A percentile compares a stretch with the other conserved stretches of the same genome.
Evolutionary conservation across 2,797 vertebrate species (phyloP).

Genomic region (Coluber constrictor): DNA sequence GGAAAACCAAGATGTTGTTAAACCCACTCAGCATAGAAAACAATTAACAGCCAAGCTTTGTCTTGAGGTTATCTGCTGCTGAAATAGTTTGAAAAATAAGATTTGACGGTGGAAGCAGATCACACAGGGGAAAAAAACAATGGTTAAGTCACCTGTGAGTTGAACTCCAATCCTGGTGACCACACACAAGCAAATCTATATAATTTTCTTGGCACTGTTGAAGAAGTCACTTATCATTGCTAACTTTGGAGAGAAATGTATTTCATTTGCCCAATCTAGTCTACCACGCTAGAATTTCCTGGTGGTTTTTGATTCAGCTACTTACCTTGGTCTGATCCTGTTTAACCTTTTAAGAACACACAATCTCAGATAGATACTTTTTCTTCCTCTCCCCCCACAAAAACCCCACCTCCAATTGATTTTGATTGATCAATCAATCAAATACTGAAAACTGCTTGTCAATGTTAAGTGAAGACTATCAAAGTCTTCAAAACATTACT

Average conservation of each 20-base stretch:
- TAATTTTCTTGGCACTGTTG: background rate
- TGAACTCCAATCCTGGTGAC: background rate
- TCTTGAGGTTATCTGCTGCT: constrained; percentile 21
- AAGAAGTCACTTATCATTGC: background rate
- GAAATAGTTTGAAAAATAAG: background rate
- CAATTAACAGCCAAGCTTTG: constrained; percentile 33
- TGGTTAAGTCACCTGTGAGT: background rate
- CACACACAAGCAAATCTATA: background rate
- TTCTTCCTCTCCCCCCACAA: background rate
- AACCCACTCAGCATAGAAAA: constrained; percentile 36
- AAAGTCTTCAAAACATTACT: background rate
- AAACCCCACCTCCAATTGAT: background rate
- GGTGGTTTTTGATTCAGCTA: background rate
- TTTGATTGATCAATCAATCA: background rate
- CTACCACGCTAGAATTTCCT: background rate
- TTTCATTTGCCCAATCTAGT: background rate
- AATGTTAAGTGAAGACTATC: background rate
- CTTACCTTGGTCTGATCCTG: background rate
- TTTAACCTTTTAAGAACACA: background rate
- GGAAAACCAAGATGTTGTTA: constrained; percentile 34
- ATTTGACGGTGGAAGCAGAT: fast-evolving
- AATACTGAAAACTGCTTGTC: background rate
- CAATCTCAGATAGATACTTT: background rate
- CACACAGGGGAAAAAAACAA: background rate
- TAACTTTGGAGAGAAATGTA: background rate